phyloP scores from a whole-genome alignment of 2,113 vertebrate genomes.

The Oreochromis niloticus region DNA sequence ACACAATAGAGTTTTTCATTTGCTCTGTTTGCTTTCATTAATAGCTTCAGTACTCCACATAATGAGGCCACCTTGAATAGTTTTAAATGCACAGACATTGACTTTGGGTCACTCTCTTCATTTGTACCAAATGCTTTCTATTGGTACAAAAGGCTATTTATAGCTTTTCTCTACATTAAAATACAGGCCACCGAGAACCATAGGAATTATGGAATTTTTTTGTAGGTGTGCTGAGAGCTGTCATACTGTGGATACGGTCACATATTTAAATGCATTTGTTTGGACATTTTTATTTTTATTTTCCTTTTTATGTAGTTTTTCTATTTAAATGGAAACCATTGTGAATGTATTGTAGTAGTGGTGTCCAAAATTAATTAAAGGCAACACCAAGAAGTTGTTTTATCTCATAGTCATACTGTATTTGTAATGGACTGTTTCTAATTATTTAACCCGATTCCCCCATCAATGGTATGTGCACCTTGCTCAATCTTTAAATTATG shows the following conservation, averaged over 20 bases:
- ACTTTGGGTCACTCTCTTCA: not conserved
- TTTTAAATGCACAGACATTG: not conserved
- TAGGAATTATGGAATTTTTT: not conserved
- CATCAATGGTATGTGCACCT: not conserved
- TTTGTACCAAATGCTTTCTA: not conserved
- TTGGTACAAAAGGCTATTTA: not conserved
- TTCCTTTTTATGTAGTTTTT: not conserved
- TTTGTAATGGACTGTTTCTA: not conserved
- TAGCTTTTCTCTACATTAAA: not conserved
- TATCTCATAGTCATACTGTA: not conserved
- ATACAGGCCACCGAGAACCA: not conserved
- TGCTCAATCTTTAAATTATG: not conserved
- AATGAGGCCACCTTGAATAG: not conserved
- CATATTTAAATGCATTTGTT: not conserved
- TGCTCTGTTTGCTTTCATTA: constrained; percentile 10
- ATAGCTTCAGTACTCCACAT: not conserved
- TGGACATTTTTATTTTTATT: not conserved
- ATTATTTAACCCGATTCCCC: not conserved
- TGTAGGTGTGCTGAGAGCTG: not conserved
- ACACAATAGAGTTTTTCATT: constrained; percentile 42
- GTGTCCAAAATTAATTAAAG: not conserved
- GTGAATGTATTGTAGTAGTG: not conserved
- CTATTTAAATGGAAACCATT: not conserved
- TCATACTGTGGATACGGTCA: not conserved
- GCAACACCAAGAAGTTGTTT: not conserved